Conservation (phyloP, 2,888 invertebrate genomes). For the Sturmia bella region DNA sequence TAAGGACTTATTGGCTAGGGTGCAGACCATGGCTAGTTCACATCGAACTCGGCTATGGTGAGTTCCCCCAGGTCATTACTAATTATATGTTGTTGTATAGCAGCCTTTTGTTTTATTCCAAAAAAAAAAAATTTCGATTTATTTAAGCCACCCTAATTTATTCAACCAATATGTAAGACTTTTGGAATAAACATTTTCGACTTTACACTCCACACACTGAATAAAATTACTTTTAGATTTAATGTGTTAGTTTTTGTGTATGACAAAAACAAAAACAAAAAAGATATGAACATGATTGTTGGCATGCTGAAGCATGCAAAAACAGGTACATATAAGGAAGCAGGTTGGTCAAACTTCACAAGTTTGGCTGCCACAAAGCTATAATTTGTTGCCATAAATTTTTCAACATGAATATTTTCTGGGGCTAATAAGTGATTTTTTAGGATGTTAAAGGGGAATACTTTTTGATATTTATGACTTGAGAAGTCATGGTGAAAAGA, state of each 20-base stretch:
- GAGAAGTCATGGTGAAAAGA: no score
- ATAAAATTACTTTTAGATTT: slow-evolving; percentile 23
- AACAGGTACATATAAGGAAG: slow-evolving; percentile 25
- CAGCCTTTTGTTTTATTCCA: background rate
- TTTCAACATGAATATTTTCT: no score
- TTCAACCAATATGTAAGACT: background rate
- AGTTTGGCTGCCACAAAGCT: background rate
- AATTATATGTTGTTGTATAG: no score
- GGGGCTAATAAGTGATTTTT: no score
- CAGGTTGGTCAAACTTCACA: slow-evolving; percentile 4
- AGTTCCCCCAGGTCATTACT: no score
- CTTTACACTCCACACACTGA: slow-evolving; percentile 35
- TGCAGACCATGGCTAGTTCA: no score
- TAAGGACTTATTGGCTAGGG: no score
- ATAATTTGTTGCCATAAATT: no score
- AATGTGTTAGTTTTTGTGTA: slow-evolving; percentile 4
- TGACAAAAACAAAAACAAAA: background rate
- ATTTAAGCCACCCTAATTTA: background rate
- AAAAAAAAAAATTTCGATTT: background rate
- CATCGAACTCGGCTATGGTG: no score
- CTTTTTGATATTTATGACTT: no score
- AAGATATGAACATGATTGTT: slow-evolving; percentile 8
- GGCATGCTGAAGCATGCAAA: slow-evolving; percentile 34
- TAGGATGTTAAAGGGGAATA: no score
- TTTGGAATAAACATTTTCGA: slow-evolving; percentile 45